Conservation (phyloP, 2,888 invertebrate species). For the Sphaerophoria taeniata region DNA sequence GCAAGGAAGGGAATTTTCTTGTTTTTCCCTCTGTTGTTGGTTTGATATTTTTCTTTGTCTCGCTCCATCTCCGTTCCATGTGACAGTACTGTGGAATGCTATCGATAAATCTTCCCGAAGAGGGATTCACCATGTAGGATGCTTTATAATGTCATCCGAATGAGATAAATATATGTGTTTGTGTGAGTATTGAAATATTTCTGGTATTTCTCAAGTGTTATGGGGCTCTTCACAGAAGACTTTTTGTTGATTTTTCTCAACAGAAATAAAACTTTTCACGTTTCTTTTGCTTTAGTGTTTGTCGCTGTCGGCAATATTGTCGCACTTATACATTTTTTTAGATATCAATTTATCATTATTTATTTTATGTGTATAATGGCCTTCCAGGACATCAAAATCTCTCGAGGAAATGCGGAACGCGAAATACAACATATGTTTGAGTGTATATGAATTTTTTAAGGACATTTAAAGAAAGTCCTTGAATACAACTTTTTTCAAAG, state of each 20-base stretch:
- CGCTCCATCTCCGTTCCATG: not conserved
- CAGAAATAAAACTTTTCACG: conserved; percentile 47
- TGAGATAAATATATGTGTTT: not conserved
- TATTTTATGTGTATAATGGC: conserved; percentile 2
- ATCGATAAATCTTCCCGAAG: conserved; percentile 60
- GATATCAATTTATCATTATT: conserved; percentile 41
- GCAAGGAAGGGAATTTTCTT: conserved; percentile 52
- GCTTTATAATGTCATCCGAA: conserved; percentile 39
- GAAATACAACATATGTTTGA: conserved; percentile 40
- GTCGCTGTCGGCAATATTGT: conserved; percentile 24
- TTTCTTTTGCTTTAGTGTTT: not conserved
- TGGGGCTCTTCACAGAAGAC: conserved; percentile 42
- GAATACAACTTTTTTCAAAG: conserved; percentile 53
- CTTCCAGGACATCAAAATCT: not conserved
- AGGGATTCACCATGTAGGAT: conserved; percentile 57
- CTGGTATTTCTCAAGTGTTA: conserved; percentile 45
- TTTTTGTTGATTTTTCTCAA: conserved; percentile 33
- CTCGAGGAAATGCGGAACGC: conserved; percentile 42
- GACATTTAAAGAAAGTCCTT: conserved; percentile 32
- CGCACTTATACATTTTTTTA: conserved; percentile 22
- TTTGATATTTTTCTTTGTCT: conserved; percentile 56
- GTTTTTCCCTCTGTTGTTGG: conserved; percentile 41
- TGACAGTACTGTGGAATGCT: conserved; percentile 24
- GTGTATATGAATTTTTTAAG: conserved; percentile 23
- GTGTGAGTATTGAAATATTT: conserved; percentile 2